phyloP scores from a whole-genome alignment of 2,797 vertebrate genomes.

The Monodelphis domestica region DNA sequence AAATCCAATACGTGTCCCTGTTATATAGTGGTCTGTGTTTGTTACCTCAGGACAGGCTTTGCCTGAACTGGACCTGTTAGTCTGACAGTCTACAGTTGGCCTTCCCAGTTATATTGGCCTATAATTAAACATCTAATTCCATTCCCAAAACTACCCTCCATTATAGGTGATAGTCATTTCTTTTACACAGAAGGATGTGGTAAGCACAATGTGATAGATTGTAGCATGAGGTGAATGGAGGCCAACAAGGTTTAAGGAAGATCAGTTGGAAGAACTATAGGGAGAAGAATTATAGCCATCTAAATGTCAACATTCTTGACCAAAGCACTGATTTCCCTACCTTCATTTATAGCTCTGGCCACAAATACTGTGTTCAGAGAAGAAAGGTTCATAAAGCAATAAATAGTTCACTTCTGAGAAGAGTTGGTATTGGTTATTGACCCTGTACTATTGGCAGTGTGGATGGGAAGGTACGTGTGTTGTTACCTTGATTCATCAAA shows the following conservation, averaged over 20 bases:
- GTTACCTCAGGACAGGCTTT: too few relatives aligned
- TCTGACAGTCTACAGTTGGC: too few relatives aligned
- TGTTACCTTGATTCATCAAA: background rate
- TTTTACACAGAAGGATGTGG: background rate
- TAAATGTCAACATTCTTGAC: background rate
- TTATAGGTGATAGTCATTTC: background rate
- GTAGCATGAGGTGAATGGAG: rapidly evolving
- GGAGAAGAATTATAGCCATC: background rate
- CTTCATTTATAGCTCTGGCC: background rate
- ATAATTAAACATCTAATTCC: too few relatives aligned
- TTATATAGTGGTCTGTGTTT: too few relatives aligned
- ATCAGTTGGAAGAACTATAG: background rate
- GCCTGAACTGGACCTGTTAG: too few relatives aligned
- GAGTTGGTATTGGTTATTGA: background rate
- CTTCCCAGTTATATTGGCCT: too few relatives aligned
- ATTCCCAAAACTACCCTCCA: too few relatives aligned
- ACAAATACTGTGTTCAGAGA: background rate
- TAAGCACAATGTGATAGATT: background rate
- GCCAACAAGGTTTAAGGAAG: background rate
- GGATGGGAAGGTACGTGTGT: background rate
- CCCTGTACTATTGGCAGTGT: background rate
- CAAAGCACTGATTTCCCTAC: background rate
- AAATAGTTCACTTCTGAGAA: background rate
- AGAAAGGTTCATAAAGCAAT: background rate
- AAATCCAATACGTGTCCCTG: too few relatives aligned